Percentiles rank a stretch among this genome's conserved stretches.
Conservation (phyloP, 2,888 invertebrate genomes). For the Drosophila yooni region DNA sequence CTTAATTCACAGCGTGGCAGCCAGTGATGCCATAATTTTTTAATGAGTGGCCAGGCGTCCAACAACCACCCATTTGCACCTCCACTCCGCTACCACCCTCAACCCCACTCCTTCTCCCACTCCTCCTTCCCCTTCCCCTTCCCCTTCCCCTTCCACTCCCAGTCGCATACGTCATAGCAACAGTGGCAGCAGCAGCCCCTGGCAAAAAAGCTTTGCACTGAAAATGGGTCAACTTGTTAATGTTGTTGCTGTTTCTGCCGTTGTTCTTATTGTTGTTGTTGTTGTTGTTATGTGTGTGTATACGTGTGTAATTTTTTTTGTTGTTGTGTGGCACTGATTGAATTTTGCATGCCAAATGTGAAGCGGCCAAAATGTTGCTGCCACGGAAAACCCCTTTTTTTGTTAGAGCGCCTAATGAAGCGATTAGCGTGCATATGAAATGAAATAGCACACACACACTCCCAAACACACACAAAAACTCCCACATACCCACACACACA, state of each 20-base stretch:
- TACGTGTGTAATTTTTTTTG: constrained; percentile 17
- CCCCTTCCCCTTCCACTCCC: constrained; percentile 9
- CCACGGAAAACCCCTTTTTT: constrained; percentile 36
- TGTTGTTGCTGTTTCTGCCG: constrained; percentile 34
- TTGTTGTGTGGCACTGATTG: constrained; percentile 68
- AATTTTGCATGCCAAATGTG: constrained; percentile 77
- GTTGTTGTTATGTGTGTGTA: constrained; percentile 39
- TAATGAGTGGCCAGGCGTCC: constrained; percentile 62
- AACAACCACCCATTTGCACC: constrained; percentile 1
- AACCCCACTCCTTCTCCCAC: no score
- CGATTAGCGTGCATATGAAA: constrained; percentile 74
- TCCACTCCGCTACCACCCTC: neutral
- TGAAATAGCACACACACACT: constrained; percentile 46
- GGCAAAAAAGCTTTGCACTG: constrained; percentile 76
- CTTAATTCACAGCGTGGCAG: constrained; percentile 42
- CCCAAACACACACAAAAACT: constrained; percentile 12
- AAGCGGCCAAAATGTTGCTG: constrained; percentile 22
- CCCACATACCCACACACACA: constrained; percentile 22
- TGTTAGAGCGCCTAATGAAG: constrained; percentile 62
- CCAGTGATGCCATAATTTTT: constrained; percentile 72
- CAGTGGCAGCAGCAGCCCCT: constrained; percentile 56
- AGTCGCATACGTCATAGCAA: constrained; percentile 69
- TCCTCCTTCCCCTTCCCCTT: neutral
- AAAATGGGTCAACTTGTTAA: constrained; percentile 71
- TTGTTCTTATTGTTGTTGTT: constrained; percentile 35